Evolutionary conservation across 2,113 vertebrate genomes (phyloP), one percentile per base, ranked within the genome.

Genomic region (Coreoperca whiteheadi): DNA sequence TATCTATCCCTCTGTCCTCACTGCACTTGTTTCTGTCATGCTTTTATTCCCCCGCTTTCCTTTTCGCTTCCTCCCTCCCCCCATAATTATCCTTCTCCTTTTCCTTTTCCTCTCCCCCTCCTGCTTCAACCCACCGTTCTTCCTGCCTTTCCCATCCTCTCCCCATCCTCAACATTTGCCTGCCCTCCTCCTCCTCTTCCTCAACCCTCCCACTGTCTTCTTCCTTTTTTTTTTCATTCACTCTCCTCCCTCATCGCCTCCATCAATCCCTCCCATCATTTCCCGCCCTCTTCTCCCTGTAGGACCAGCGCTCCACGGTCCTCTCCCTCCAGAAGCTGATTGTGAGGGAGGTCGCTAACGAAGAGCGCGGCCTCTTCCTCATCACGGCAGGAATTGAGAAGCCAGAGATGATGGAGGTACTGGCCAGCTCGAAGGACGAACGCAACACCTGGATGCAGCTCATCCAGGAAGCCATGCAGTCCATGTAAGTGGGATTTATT

Each of bases 301-400:
- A 99, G 98, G 98, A 99, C 91, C 98, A 98, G 91, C 97, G 96
- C 71, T 98, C 98, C 51, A 99, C 98, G 0, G 98, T 99, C 76
- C 96, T 99, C 92, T 98, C 98, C 32, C 93, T 99, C 63, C 99
- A 99, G 95, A 99, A 99, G 92, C 25, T 99, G 84, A 99, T 99
- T 0, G 97, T 99, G n/a, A 94, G 98, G 53, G 98, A 99, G 92
- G 97, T 99, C 3, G 98, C 98, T 0, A 98, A 99, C n/a, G 98
- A 99, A 85, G 98, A 99, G 90, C 98, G 97, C 34, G 98, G 96
- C 16, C 95, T 99, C 34, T 99, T 99, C 90, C 96, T 99, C 63
- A 99, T 99, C 93, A 97, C 97, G 6, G 97, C 97, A 32, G 97
- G 96, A 60, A 95, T 94, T 1, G 95, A 96, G 74, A 95, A 96